A percentile compares a stretch with the other conserved stretches of the same genome.
These are phyloP conservation scores for Butastur rufipennis DNA, from an alignment of 2,113 vertebrate species.

Conservation along the genomic window DNA sequence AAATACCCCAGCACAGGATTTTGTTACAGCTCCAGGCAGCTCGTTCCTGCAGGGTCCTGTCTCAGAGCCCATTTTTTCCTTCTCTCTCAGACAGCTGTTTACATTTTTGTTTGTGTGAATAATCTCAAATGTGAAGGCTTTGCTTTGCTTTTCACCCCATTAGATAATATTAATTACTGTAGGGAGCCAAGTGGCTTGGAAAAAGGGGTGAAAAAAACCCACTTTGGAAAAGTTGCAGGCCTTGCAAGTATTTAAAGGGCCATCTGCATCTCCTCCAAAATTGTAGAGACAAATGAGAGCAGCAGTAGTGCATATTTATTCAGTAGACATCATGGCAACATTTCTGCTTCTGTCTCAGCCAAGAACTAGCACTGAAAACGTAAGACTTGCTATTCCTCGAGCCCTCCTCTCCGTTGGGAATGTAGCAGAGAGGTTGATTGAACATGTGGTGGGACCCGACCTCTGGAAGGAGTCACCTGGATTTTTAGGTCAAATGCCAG, in stretches of 20 bases:
- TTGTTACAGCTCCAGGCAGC: background rate
- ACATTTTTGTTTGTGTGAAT: constrained; percentile 55
- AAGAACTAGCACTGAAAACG: background rate
- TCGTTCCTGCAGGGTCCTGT: background rate
- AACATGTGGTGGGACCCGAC: rapidly evolving
- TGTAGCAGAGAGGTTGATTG: background rate
- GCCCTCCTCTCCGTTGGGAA: background rate
- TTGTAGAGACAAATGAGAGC: background rate
- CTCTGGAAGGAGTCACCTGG: background rate
- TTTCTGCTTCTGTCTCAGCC: background rate
- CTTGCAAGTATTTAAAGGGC: constrained; percentile 42
- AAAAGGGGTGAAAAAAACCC: background rate
- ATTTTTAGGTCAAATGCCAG: background rate
- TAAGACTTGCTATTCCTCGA: background rate
- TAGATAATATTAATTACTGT: constrained; percentile 54
- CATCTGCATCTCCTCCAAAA: constrained; percentile 49
- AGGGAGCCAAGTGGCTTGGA: constrained; percentile 19
- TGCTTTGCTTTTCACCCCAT: constrained; percentile 19
- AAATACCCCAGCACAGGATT: background rate
- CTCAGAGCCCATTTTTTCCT: background rate
- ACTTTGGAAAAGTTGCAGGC: constrained; percentile 25
- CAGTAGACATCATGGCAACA: constrained; percentile 19
- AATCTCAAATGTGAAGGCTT: constrained; percentile 52
- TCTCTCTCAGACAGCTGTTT: constrained; percentile 31
- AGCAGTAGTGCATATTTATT: constrained; percentile 22